Evolutionary conservation across 2,113 vertebrate species (phyloP), one percentile per base, ranked within the genome.

Genomic region (Callionymus lyra): DNA sequence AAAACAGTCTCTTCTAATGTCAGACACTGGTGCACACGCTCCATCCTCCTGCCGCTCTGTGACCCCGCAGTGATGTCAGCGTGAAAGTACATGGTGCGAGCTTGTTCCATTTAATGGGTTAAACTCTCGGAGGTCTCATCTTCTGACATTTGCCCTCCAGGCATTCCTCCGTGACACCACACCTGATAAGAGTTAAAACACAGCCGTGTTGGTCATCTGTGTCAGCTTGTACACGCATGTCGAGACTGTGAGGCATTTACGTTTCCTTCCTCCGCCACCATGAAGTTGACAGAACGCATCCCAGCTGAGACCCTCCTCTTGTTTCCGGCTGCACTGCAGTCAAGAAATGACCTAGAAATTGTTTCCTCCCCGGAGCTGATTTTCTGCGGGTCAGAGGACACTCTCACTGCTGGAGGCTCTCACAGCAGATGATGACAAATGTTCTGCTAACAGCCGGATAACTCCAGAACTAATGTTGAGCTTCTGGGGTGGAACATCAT

Each of bases 121-220:
- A 57, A 16, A 68, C 43, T 61, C 68, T 41, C 50, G 41, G 16
- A 51, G 55, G 48, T 54, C 56, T 62, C 67, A 50, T 59, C 61
- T 70, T 40, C 38, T 65, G 65, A 76, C 63, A 47, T 62, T 49
- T 75, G 33, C 79, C 59, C 70, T 31, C 41, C 45, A 44, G 55
- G 64, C 47, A 62, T 43, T 65, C 53, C 46, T 60, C 34, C 50
- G 31, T 58, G 68, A 66, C 48, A 46, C 43, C 47, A 64, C 76
- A 72, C 68, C 63, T 80, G 74, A 75, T 57, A 56, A 49, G 53
- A 63, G 63, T 82, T 73, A 70, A 59, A 63, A 45, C 31, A 47
- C 31, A 37, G 27, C 42, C 39, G 46, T 46, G 17, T 37, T 32
- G 32, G 38, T 59, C 56, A 31, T 56, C 42, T 52, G 61, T 38